Evolutionary conservation across 1,140 invertebrate species (phyloP).

Genomic region (Drosophila quadrilineata): DNA sequence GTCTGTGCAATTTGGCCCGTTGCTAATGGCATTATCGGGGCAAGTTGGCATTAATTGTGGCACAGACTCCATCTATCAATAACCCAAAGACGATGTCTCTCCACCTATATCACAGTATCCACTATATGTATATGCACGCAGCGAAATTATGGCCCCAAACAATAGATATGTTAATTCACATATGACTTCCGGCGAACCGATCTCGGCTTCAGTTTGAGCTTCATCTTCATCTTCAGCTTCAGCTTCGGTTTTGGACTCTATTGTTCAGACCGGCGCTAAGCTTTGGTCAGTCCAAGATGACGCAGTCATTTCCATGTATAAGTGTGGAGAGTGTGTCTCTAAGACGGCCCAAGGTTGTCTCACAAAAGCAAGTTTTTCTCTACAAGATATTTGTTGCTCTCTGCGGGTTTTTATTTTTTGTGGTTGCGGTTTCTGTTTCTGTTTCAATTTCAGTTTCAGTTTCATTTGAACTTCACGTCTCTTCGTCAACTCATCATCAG

Average conservation of each 20-base stretch:
- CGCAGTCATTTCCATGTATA: slow-evolving; percentile 39
- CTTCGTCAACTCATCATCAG: slow-evolving; percentile 28
- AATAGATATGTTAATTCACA: slow-evolving; percentile 43
- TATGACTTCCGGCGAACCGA: slow-evolving; percentile 64
- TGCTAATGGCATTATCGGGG: slow-evolving; percentile 54
- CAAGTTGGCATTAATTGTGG: slow-evolving; percentile 49
- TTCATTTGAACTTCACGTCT: slow-evolving; percentile 58
- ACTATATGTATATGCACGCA: slow-evolving; percentile 9
- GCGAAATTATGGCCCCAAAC: slow-evolving; percentile 41
- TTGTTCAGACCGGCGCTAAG: no score
- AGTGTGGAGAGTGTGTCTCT: slow-evolving; percentile 43
- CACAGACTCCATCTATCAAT: slow-evolving; percentile 14
- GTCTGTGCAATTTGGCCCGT: slow-evolving; percentile 51
- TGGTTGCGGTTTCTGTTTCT: slow-evolving; percentile 37
- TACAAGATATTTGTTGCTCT: slow-evolving; percentile 26
- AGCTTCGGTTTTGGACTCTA: no score
- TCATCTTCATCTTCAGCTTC: no score
- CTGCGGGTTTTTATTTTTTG: no score
- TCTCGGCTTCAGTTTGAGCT: no score
- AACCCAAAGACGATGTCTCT: background rate
- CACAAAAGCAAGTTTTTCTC: slow-evolving; percentile 14
- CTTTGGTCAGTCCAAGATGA: slow-evolving; percentile 47
- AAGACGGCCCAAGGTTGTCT: slow-evolving; percentile 55
- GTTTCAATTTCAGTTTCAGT: slow-evolving; percentile 49
- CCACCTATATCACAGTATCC: slow-evolving; percentile 10